Conservation (phyloP, 2,888 invertebrate species). For the Lycia hirtaria region DNA sequence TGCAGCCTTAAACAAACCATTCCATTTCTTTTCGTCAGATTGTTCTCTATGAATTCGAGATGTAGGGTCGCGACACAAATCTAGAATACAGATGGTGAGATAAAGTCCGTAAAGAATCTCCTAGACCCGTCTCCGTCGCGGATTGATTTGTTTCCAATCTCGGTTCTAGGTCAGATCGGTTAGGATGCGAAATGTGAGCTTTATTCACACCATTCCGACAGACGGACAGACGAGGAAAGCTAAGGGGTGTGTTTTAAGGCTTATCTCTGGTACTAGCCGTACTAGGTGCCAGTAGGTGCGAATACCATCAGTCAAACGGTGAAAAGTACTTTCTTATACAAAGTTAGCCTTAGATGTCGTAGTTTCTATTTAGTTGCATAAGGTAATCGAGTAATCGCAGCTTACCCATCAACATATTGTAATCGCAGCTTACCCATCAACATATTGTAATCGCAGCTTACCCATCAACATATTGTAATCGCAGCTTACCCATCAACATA, state of each 20-base stretch:
- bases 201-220: neutral
- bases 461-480: too few relatives aligned
- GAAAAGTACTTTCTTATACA: too few relatives aligned
- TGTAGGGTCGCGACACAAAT: neutral
- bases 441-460: too few relatives aligned
- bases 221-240: too few relatives aligned
- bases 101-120: conserved; percentile 9
- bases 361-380: too few relatives aligned
- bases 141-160: conserved; percentile 17
- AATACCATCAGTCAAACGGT: too few relatives aligned
- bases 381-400: too few relatives aligned
- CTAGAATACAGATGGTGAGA: conserved; percentile 8
- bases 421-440: too few relatives aligned
- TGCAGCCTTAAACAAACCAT: too few relatives aligned
- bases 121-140: neutral
- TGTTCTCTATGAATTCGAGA: neutral
- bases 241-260: neutral
- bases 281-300: neutral
- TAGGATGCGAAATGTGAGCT: conserved; percentile 3
- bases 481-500: too few relatives aligned
- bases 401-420: too few relatives aligned
- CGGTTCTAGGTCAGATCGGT: conserved; percentile 7
- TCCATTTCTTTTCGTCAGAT: neutral
- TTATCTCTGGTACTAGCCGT: neutral
- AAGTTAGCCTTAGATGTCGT: too few relatives aligned